Conservation (phyloP, 2,888 invertebrate genomes). For the Drosophila antonietae region DNA sequence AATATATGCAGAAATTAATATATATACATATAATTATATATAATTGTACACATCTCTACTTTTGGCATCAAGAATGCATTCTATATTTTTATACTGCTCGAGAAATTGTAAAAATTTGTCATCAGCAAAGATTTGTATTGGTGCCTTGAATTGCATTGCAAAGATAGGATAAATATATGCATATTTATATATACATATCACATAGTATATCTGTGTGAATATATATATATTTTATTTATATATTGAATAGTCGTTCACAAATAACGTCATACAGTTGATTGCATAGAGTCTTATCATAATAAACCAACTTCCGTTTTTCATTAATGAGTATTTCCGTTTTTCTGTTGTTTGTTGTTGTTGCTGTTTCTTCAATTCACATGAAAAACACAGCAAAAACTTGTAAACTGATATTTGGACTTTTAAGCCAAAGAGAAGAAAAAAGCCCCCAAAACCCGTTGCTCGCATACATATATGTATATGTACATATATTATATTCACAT, state of each 20-base stretch:
- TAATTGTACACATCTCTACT: slow-evolving; percentile 1
- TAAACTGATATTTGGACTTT: slow-evolving; percentile 43
- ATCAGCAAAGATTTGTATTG: neutral
- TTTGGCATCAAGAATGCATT: neutral
- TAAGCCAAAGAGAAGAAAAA: slow-evolving; percentile 23
- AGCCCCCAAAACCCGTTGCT: slow-evolving; percentile 32
- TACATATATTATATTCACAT: slow-evolving; percentile 26
- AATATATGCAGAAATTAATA: slow-evolving; percentile 8
- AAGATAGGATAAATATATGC: neutral
- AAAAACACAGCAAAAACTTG: slow-evolving; percentile 19
- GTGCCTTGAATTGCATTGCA: slow-evolving; percentile 24
- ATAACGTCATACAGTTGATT: slow-evolving; percentile 31
- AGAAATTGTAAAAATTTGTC: neutral
- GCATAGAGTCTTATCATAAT: slow-evolving; percentile 58
- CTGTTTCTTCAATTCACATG: slow-evolving; percentile 38
- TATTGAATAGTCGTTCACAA: neutral
- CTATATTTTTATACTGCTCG: slow-evolving; percentile 7
- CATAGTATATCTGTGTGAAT: neutral
- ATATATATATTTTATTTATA: neutral
- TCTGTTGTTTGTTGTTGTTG: slow-evolving; percentile 18
- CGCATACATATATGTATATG: slow-evolving; percentile 18
- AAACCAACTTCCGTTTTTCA: slow-evolving; percentile 65
- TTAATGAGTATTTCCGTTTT: slow-evolving; percentile 67
- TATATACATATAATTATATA: slow-evolving; percentile 5
- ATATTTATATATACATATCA: neutral